phyloP scores from a whole-genome alignment of 1,140 invertebrate species.

The Drosophila biarmipes region DNA sequence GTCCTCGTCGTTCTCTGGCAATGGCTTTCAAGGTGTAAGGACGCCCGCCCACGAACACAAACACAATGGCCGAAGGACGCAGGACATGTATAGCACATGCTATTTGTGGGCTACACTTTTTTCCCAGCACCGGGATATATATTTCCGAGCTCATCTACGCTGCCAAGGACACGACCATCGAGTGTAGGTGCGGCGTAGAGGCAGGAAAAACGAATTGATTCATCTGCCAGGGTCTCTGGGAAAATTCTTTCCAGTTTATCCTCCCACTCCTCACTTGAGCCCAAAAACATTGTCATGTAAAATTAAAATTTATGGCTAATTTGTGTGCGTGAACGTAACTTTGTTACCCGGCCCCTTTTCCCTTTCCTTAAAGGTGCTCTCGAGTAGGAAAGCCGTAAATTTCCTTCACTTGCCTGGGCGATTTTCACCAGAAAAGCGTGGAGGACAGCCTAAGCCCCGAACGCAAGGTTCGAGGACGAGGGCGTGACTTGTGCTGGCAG shows the following conservation, averaged over 20 bases:
- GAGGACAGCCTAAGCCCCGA: slow-evolving; percentile 6
- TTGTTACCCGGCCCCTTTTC: slow-evolving; percentile 23
- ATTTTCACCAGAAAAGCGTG: slow-evolving; percentile 54
- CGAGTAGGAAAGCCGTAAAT: slow-evolving; percentile 55
- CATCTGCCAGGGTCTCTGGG: slow-evolving; percentile 27
- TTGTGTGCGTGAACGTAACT: slow-evolving; percentile 64
- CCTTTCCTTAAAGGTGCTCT: slow-evolving; percentile 25
- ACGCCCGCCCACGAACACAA: slow-evolving; percentile 35
- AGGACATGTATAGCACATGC: slow-evolving; percentile 66
- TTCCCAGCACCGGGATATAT: slow-evolving; percentile 41
- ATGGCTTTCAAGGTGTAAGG: slow-evolving; percentile 66
- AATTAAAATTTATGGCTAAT: slow-evolving; percentile 83
- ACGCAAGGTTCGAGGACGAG: not conserved
- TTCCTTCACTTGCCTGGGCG: slow-evolving; percentile 43
- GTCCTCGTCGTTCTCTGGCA: slow-evolving; percentile 49
- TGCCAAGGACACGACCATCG: slow-evolving; percentile 52
- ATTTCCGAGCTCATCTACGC: slow-evolving; percentile 50
- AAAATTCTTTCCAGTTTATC: slow-evolving; percentile 29
- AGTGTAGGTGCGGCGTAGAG: not conserved
- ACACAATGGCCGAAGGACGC: slow-evolving; percentile 42
- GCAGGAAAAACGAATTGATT: slow-evolving; percentile 52
- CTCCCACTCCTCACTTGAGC: slow-evolving; percentile 15
- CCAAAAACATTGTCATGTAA: slow-evolving; percentile 76
- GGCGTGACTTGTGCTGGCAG: slow-evolving; percentile 37
- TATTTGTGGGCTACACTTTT: slow-evolving; percentile 61